Conservation (phyloP, 2,888 invertebrate genomes). For the Esperia sulphurella region DNA sequence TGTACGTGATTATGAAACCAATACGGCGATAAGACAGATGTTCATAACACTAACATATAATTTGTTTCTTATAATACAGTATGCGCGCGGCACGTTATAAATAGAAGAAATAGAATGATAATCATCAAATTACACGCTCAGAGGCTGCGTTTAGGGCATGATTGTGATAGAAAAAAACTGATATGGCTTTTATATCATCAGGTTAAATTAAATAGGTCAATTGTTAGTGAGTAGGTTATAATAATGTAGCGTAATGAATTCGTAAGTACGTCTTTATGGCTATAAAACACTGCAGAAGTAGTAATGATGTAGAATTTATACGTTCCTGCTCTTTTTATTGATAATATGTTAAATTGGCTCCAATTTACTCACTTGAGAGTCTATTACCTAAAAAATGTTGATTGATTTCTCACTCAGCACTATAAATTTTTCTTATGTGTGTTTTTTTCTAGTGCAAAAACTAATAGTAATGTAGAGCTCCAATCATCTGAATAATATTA, state of each 20-base stretch:
- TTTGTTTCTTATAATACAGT: constrained; percentile 40
- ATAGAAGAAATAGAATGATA: constrained; percentile 47
- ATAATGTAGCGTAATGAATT: neutral
- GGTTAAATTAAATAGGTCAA: constrained; percentile 7
- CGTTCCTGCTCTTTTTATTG: no score
- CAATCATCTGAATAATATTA: no score
- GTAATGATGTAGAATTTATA: no score
- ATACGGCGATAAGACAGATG: constrained; percentile 44
- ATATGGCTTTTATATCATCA: constrained; percentile 3
- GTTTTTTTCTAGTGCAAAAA: no score
- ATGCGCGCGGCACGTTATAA: constrained; percentile 30
- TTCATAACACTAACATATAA: constrained; percentile 38
- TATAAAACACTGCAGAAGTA: no score
- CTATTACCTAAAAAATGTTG: neutral
- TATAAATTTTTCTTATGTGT: neutral
- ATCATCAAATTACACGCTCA: constrained; percentile 51
- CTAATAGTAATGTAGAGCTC: no score
- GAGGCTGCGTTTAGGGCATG: constrained; percentile 34
- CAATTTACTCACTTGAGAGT: no score
- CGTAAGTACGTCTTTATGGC: neutral
- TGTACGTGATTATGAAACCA: constrained; percentile 45
- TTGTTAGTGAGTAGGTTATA: neutral
- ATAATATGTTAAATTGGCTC: no score
- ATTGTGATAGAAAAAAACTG: constrained; percentile 9
- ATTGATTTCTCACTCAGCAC: neutral